Conservation (phyloP, 1,140 invertebrate genomes). For the Drosophila pseudoananassae region DNA sequence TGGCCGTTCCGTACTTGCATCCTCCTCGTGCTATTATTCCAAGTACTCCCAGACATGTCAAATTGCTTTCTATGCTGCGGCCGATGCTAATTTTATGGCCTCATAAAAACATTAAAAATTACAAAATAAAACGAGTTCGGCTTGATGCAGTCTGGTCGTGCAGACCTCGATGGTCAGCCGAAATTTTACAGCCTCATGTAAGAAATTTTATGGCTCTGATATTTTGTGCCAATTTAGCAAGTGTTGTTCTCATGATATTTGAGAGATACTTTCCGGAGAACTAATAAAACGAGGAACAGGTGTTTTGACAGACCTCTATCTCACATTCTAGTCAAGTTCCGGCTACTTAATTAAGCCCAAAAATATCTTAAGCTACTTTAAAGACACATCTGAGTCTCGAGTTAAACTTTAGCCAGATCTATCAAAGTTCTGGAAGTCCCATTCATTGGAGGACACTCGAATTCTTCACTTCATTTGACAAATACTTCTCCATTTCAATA, state of each 20-base stretch:
- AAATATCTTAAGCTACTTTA: no score
- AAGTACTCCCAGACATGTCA: slow-evolving; percentile 22
- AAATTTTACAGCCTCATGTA: slow-evolving; percentile 1
- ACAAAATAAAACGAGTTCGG: slow-evolving; percentile 52
- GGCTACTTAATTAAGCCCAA: slow-evolving; percentile 8
- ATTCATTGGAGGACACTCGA: not conserved
- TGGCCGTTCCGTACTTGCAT: slow-evolving; percentile 23
- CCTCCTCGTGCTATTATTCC: not conserved
- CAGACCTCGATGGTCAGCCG: slow-evolving; percentile 6
- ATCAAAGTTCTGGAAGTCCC: not conserved
- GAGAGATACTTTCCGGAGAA: slow-evolving; percentile 1
- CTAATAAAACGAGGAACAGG: slow-evolving; percentile 19
- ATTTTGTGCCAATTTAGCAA: slow-evolving; percentile 29
- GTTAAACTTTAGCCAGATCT: not conserved
- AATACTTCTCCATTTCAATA: slow-evolving; percentile 25
- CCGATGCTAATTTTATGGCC: slow-evolving; percentile 74
- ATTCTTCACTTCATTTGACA: slow-evolving; percentile 35
- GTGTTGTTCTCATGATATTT: slow-evolving; percentile 22
- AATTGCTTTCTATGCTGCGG: not conserved
- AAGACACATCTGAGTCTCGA: no score
- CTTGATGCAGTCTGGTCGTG: slow-evolving; percentile 21
- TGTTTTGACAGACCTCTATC: not conserved
- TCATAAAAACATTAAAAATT: slow-evolving; percentile 78
- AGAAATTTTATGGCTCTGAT: slow-evolving; percentile 28
- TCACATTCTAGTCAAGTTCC: slow-evolving; percentile 16